Base-by-base conservation (phyloP, 2,113 vertebrate genomes). In the Chelonoidis abingdonii region DNA sequence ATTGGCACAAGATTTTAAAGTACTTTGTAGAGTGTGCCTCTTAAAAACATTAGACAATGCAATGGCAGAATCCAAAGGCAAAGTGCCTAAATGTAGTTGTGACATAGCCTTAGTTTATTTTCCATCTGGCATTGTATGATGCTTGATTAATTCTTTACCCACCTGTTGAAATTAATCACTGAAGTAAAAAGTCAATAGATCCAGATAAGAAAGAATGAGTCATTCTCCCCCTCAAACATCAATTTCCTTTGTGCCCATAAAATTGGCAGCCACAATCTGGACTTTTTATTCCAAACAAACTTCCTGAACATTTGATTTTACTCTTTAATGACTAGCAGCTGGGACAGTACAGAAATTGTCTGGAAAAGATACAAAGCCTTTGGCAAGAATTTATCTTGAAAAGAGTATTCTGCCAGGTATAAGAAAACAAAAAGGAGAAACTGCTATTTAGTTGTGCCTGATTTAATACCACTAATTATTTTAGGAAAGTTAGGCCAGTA, bases 271-370 rank as follows among this genome's bases (percentile, higher is more conserved):
- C 54, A 92, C 62, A 86, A n/a, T 83, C 24, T 83, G 29, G 16
- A 93, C 4, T 69, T 93, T 72, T 92, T 91, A 82, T 84, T 90
- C 78, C 41, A 88, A 59, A 65, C 7, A 92, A 49, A 88, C 5
- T 88, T 92, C 49, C 6, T 1, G 0, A 85, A 29, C 69, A 41
- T 4, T 35, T 89, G 22, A 50, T 88, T 38, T 83, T 91, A 7
- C 11, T 93, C 83, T 52, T 17, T 95, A 69, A 91, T 88, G 7
- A 80, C 89, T 56, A 17, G n/a, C 21, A 80, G 11, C 35, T 79
- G 80, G 87, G 13, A 44, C 89, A 11, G 21, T n/a, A 80, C 84
- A 81, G 2, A 91, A 93, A 92, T 88, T 81, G 41, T 65, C 41
- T 84, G 9, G 38, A 89, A 92, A 76, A 88, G 5, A 6, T 38